Evolutionary conservation across 2,797 vertebrate species (phyloP), one percentile per base, ranked within the genome.

Genomic region (Crax fasciolata): DNA sequence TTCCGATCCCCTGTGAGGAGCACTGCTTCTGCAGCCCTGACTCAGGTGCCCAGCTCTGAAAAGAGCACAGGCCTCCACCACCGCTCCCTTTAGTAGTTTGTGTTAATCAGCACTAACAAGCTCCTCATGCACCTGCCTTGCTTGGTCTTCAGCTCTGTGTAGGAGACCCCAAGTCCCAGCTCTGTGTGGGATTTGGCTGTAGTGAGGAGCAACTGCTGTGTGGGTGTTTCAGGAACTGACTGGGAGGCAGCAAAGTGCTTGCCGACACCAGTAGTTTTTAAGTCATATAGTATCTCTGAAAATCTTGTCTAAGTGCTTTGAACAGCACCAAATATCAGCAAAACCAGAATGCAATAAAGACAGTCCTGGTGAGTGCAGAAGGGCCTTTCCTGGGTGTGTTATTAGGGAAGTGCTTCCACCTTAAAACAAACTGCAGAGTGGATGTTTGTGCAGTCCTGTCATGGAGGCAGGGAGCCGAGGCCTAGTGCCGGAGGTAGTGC

Each of bases 201-300:
- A 88, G 93, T n/a, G 83, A 93, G 73, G 63, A 86, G 87, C 76
- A 93, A 93, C 91, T 78, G 85, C 83, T 81, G 35, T 5, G 90
- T 94, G 88, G 96, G 94, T 46, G 92, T 94, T 81, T 7, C 59
- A 86, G 94, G 91, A 90, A 68, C 88, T 66, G 58, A 65, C 85
- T 93, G 77, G 77, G 83, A 87, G 90, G 91, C 91, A 93, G 70
- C 23, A 12, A 32, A 24, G 23, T 13, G 24, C 87, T 89, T 35
- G 27, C 70, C 44, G 44, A 24, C 62, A 62, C 85, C 83, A 81
- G 58, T 3, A 59, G 76, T 48, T 89, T 90, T 89, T 6, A 87
- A 95, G 89, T 87, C 39, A 55, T 38, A 88, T 75, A 75, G 70
- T 91, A 84, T 66, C 91, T 89, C 54, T 81, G 82, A 81, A 81